These are phyloP conservation scores for Orycteropus afer DNA, from an alignment of 2,113 vertebrate genomes.

Conservation along the genomic window DNA sequence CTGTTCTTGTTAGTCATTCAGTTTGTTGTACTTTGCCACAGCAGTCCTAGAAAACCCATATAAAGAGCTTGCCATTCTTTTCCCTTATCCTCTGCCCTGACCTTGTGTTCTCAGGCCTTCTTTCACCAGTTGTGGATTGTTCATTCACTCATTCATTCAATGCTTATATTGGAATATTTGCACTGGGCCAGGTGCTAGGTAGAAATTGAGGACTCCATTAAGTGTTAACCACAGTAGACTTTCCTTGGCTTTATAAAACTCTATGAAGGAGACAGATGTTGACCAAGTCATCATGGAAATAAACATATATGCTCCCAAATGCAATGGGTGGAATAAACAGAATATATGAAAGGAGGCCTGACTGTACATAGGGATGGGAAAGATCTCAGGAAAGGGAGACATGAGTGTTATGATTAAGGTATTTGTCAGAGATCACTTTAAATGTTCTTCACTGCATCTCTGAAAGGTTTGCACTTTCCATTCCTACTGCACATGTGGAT, in stretches of 20 bases:
- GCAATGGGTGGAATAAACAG: not conserved
- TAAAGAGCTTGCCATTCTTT: no score
- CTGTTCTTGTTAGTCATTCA: not conserved
- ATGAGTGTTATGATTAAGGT: rapidly evolving
- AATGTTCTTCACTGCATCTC: not conserved
- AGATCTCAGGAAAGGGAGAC: rapidly evolving
- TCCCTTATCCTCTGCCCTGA: not conserved
- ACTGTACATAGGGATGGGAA: rapidly evolving
- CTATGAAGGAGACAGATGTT: not conserved
- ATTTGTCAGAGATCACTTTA: not conserved
- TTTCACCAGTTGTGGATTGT: not conserved
- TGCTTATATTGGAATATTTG: not conserved
- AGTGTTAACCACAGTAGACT: rapidly evolving
- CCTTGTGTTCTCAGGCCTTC: rapidly evolving
- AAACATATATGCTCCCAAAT: not conserved
- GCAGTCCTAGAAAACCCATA: not conserved
- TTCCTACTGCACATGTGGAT: not conserved
- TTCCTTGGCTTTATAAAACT: not conserved
- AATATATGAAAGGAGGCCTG: not conserved
- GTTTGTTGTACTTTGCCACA: not conserved
- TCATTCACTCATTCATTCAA: not conserved
- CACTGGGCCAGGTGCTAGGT: not conserved
- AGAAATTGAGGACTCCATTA: not conserved
- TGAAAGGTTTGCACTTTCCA: not conserved
- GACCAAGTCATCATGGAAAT: not conserved